phyloP scores from a whole-genome alignment of 2,113 vertebrate genomes.

The Myotis yumanensis region DNA sequence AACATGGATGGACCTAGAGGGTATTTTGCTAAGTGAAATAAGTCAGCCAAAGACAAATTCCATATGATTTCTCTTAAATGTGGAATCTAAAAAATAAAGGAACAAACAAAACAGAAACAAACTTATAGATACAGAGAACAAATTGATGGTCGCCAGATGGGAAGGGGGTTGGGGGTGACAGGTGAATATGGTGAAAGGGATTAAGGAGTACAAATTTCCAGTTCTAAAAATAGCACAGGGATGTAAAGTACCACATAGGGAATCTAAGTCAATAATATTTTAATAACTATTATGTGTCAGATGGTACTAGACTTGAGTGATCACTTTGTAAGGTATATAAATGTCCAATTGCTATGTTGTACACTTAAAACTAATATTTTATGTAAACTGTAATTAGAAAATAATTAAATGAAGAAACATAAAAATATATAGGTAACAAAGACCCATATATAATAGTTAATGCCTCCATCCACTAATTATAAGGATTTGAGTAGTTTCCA shows the following conservation, averaged over 20 bases:
- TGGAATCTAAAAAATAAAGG: too few relatives aligned
- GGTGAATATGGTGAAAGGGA: neutral
- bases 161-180: neutral
- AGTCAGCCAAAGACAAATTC: too few relatives aligned
- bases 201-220: neutral
- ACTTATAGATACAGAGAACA: neutral
- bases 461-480: slow-evolving; percentile 6
- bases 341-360: neutral
- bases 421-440: neutral
- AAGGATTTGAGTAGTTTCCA: slow-evolving; percentile 33
- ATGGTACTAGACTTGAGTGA: neutral
- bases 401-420: neutral
- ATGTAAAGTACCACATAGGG: neutral
- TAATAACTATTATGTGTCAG: neutral
- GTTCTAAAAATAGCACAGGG: neutral
- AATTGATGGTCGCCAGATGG: neutral
- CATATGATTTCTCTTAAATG: too few relatives aligned
- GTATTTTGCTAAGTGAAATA: too few relatives aligned
- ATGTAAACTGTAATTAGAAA: neutral
- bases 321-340: neutral
- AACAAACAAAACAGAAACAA: neutral
- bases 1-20: too few relatives aligned
- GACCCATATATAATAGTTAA: neutral
- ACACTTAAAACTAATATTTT: neutral
- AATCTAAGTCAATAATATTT: neutral